Evolutionary conservation across 2,888 invertebrate species (phyloP), one percentile per base, ranked within the genome.

Genomic region (Clitarchus hookeri): DNA sequence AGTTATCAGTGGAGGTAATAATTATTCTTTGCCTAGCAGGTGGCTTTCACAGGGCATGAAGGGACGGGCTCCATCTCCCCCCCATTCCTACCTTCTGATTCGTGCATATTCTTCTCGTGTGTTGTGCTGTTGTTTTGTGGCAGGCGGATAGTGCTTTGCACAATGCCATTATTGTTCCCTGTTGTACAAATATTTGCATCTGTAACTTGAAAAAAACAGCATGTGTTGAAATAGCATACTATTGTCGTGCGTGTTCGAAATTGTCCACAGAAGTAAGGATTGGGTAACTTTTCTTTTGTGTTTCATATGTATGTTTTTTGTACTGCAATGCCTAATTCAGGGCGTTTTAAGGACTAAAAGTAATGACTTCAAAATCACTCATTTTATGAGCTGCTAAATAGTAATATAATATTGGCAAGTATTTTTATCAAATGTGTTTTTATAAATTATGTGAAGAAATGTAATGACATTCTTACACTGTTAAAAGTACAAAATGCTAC

Each of bases 401-500:
- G 65, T 65, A 65, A 2, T 65, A n/a, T 65, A 65, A n/a, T 65
- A 65, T 65, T 65, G 65, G 65, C n/a, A 65, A n/a, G 65, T 23
- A 48, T 48, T 48, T 36, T 48, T 48, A 48, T 13, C 48, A n/a
- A 65, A n/a, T 65, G 23, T 65, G 65, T 65, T 65, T 36, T 65
- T 65, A 65, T 65, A 0, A 8, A 65, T 11, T 65, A 65, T 65
- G 65, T 65, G 65, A 23, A 65, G 65, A 65, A 65, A 65, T 65
- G 65, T 65, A 65, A 65, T 65, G 8, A 65, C 65, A n/a, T 65
- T 65, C 65, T 65, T 65, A 65, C 65, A 65, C 65, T 65, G 65
- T 65, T 65, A 65, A 65, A 65, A 65, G 65, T 65, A 65, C 65
- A 65, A 65, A 65, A 65, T 65, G 65, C 65, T 65, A 65, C 65